Percentiles rank a stretch among this genome's conserved stretches.
Conservation (phyloP, 2,888 invertebrate genomes). For the Epinotia nisella region DNA sequence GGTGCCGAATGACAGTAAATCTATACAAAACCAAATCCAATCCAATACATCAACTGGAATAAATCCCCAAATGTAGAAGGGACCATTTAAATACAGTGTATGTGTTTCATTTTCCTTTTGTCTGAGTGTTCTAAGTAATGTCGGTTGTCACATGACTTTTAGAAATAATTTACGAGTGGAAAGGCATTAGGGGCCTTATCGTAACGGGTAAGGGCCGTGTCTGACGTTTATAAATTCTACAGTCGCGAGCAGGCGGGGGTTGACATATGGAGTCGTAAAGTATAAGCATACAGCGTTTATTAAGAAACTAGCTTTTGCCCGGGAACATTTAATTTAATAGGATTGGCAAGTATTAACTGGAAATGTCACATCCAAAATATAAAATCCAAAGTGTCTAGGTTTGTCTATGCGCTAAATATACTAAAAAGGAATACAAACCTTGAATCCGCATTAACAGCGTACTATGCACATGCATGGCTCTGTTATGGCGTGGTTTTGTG, state of each 20-base stretch:
- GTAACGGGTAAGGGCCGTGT: conserved; percentile 9
- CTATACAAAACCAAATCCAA: not conserved
- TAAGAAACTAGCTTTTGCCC: too few species aligned
- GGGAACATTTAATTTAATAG: too few species aligned
- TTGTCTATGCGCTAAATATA: too few species aligned
- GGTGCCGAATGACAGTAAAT: too few species aligned
- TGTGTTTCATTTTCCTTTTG: not conserved
- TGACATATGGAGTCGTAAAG: not conserved
- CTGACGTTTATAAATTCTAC: conserved; percentile 31
- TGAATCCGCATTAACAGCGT: too few species aligned
- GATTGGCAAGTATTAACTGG: too few species aligned
- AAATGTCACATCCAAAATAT: too few species aligned
- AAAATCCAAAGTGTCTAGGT: too few species aligned
- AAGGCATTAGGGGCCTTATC: conserved; percentile 2
- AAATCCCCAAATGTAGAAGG: not conserved
- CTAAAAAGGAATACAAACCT: too few species aligned
- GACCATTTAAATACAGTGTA: not conserved
- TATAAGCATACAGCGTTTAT: not conserved
- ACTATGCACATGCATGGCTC: too few species aligned
- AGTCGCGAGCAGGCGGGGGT: conserved; percentile 6
- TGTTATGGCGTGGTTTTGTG: too few species aligned
- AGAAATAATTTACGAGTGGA: conserved; percentile 24
- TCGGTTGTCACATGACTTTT: conserved; percentile 11
- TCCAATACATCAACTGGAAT: not conserved
- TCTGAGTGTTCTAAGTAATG: not conserved